Conservation (phyloP, 37 sponge, comb jelly and placozoan species). For the Ianthella basta region DNA sequence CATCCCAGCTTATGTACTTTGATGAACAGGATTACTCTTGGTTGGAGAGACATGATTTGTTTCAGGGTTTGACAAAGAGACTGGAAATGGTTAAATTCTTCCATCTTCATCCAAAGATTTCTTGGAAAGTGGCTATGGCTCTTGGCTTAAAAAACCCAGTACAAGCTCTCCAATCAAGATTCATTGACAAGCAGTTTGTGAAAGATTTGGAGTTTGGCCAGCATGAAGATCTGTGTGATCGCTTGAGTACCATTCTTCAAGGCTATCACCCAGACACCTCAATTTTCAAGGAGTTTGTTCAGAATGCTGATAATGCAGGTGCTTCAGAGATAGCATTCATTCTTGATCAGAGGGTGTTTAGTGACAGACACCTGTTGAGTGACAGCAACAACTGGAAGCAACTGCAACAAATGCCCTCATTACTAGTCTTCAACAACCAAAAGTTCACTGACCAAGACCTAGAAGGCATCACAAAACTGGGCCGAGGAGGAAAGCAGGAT, state of each 20-base stretch:
- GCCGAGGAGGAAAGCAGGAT: constrained; percentile 73
- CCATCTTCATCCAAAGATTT: constrained; percentile 39
- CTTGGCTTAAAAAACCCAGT: constrained; percentile 44
- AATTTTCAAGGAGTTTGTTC: constrained; percentile 81
- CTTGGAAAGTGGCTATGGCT: constrained; percentile 20
- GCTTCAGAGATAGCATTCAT: constrained; percentile 77
- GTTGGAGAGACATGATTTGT: background rate
- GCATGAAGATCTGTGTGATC: constrained; percentile 76
- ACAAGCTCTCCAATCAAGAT: constrained; percentile 40
- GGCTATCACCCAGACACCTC: constrained; percentile 65
- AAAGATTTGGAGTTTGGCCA: constrained; percentile 77
- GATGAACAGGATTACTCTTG: constrained; percentile 13
- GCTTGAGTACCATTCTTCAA: constrained; percentile 64
- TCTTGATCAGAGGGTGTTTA: constrained; percentile 48
- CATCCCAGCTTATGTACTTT: constrained; percentile 29
- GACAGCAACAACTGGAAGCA: constrained; percentile 43
- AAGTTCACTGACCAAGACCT: constrained; percentile 74
- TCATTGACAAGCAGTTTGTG: constrained; percentile 43
- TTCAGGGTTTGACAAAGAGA: background rate
- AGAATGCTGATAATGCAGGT: constrained; percentile 85
- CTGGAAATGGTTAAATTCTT: constrained; percentile 7
- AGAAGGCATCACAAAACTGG: constrained; percentile 69
- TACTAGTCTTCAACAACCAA: constrained; percentile 75
- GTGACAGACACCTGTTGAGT: constrained; percentile 40
- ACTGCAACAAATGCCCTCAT: constrained; percentile 64